phyloP scores from a whole-genome alignment of 1,140 invertebrate species.

The Oryzaephilus surinamensis region DNA sequence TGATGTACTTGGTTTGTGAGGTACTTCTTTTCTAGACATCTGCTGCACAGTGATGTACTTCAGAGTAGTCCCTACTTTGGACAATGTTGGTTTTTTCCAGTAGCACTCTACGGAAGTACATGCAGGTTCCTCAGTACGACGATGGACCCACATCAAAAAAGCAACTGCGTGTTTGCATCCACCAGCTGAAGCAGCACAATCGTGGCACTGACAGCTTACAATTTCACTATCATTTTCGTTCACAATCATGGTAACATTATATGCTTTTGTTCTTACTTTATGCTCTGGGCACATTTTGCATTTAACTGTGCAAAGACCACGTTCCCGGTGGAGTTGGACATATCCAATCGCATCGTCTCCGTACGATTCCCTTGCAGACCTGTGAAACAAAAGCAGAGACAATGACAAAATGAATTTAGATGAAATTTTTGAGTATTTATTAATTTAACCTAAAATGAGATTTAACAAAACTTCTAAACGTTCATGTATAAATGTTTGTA shows the following conservation, averaged over 20 bases:
- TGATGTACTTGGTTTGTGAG: too few species aligned
- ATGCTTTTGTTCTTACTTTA: constrained; percentile 15
- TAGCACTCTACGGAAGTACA: constrained; percentile 28
- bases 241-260: constrained; percentile 14
- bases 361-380: constrained; percentile 24
- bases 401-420: constrained; percentile 3
- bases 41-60: too few species aligned
- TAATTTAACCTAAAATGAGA: neutral
- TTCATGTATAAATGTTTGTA: constrained; percentile 1
- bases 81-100: constrained; percentile 30
- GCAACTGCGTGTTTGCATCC: constrained; percentile 31
- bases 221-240: constrained; percentile 18
- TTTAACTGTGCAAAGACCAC: constrained; percentile 9
- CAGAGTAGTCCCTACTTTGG: too few species aligned
- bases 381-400: constrained; percentile 16
- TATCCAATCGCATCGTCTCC: constrained; percentile 30
- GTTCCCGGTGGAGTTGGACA: constrained; percentile 26
- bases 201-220: constrained; percentile 17
- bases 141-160: constrained; percentile 34
- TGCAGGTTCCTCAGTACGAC: constrained; percentile 29
- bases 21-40: too few species aligned
- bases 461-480: neutral
- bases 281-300: constrained; percentile 23
- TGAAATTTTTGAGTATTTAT: neutral
- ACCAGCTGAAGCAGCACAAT: constrained; percentile 20